Conservation (phyloP, 2,113 vertebrate genomes). For the Helogale parvula region DNA sequence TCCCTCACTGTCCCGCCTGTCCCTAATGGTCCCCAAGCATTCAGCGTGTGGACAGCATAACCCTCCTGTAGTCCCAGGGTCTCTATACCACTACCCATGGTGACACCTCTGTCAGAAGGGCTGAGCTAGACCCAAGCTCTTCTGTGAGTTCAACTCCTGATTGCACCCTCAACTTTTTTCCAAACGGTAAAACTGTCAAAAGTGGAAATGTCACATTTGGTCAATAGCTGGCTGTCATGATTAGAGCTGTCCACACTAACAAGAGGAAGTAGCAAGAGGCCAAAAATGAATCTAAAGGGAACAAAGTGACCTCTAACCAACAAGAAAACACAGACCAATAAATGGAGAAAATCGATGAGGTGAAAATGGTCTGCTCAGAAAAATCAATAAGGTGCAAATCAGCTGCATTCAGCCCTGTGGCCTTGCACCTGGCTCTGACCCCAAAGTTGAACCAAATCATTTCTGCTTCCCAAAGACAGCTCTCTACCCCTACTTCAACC, state of each 20-base stretch:
- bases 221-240: constrained; percentile 48
- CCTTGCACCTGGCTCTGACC: background rate
- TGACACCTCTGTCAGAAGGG: background rate
- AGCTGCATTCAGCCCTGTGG: background rate
- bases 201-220: constrained; percentile 46
- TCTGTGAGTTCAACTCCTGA: constrained; percentile 9
- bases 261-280: constrained; percentile 47
- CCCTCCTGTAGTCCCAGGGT: background rate
- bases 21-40: background rate
- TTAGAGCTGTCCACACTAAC: constrained; percentile 34
- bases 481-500: background rate
- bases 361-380: constrained; percentile 66
- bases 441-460: background rate
- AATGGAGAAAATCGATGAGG: constrained; percentile 62
- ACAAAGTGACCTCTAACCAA: constrained; percentile 62
- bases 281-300: constrained; percentile 63
- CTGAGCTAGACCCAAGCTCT: background rate
- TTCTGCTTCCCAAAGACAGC: background rate
- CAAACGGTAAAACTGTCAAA: constrained; percentile 33
- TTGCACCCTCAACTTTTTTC: constrained; percentile 7
- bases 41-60: background rate
- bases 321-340: constrained; percentile 67
- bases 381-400: constrained; percentile 71
- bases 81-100: background rate
- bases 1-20: background rate